Percentiles rank a stretch among this genome's conserved stretches.
phyloP scores from a whole-genome alignment of 2,888 invertebrate genomes.

The Oscheius sp. region DNA sequence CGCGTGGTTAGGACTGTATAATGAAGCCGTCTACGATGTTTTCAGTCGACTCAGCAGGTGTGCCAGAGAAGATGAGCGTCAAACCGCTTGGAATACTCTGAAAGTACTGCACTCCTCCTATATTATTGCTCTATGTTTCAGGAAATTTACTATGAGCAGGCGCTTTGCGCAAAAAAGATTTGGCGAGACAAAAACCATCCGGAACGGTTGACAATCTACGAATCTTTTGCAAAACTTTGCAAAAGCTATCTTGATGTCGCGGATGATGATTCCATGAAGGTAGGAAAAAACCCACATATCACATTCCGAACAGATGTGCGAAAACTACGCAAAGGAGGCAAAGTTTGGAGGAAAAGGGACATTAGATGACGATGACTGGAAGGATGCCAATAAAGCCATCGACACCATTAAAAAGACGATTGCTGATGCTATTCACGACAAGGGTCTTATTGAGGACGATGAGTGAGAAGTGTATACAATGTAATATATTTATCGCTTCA shows the following conservation, averaged over 20 bases:
- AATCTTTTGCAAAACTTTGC: conserved; percentile 46
- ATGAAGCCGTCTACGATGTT: conserved; percentile 50
- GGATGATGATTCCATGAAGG: conserved; percentile 56
- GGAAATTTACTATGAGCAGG: conserved; percentile 52
- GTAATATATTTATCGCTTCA: conserved; percentile 20
- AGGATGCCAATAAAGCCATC: conserved; percentile 51
- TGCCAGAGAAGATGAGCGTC: conserved; percentile 52
- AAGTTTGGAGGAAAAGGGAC: conserved; percentile 53
- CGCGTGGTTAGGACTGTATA: conserved; percentile 43
- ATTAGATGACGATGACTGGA: conserved; percentile 51
- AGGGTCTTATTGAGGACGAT: conserved; percentile 39
- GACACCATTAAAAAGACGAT: conserved; percentile 52
- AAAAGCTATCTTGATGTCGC: conserved; percentile 59
- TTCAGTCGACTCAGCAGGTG: conserved; percentile 54
- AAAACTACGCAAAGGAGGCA: conserved; percentile 52
- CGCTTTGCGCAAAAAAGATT: conserved; percentile 47
- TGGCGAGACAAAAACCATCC: conserved; percentile 54
- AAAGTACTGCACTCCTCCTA: conserved; percentile 37
- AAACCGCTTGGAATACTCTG: conserved; percentile 48
- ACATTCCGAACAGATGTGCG: conserved; percentile 42
- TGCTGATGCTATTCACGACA: conserved; percentile 47
- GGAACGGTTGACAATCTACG: conserved; percentile 48
- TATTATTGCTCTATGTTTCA: conserved; percentile 13
- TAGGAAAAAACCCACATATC: conserved; percentile 16
- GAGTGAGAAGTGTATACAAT: conserved; percentile 28